Conservation (phyloP, 2,888 invertebrate genomes). For the Acleris cristana region DNA sequence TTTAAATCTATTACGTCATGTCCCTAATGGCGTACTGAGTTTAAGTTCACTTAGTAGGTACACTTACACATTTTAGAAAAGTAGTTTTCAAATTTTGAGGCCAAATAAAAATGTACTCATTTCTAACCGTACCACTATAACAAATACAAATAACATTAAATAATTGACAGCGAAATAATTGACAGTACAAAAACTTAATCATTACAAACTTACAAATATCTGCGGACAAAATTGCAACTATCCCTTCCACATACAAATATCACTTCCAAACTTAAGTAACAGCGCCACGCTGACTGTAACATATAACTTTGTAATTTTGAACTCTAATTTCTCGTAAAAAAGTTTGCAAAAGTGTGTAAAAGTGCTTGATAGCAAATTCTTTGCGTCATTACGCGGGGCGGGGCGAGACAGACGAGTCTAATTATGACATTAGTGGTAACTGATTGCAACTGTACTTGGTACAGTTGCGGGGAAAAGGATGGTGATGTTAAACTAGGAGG, state of each 20-base stretch:
- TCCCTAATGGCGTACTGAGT: too few species aligned
- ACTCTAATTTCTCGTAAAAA: constrained; percentile 7
- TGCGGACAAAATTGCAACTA: not conserved
- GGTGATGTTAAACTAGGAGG: not conserved
- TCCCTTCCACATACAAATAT: not conserved
- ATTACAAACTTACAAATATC: not conserved
- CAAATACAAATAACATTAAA: constrained; percentile 17
- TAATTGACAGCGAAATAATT: constrained; percentile 28
- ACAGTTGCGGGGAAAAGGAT: constrained; percentile 3
- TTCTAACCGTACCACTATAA: constrained; percentile 7
- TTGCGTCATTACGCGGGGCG: constrained; percentile 25
- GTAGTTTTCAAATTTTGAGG: too few species aligned
- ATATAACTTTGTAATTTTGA: not conserved
- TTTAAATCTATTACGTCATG: too few species aligned
- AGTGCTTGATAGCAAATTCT: constrained; percentile 14
- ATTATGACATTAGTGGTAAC: constrained; percentile 48
- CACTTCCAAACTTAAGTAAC: not conserved
- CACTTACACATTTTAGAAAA: too few species aligned
- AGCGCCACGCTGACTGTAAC: not conserved
- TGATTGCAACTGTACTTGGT: constrained; percentile 38
- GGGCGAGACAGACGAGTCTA: constrained; percentile 33
- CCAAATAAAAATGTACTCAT: constrained; percentile 9
- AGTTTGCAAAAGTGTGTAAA: constrained; percentile 20
- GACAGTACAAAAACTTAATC: constrained; percentile 8
- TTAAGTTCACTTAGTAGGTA: too few species aligned